Base-by-base conservation (phyloP, 2,888 invertebrate species). In the Empis livida region DNA sequence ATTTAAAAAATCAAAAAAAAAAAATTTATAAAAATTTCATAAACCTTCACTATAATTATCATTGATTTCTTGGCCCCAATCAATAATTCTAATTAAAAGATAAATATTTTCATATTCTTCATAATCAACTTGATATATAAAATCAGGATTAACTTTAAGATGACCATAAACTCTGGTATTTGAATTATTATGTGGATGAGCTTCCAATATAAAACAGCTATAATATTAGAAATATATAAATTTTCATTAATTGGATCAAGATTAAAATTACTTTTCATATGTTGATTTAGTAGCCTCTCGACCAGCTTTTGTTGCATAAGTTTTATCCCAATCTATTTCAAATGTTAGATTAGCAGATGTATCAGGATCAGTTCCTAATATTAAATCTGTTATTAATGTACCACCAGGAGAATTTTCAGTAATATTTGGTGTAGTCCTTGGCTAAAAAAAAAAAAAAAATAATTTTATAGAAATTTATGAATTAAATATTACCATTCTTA, bases 291-390 rank as follows among this genome's bases (percentile, higher is more conserved):
- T 44, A 10, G 56, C 55, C 38, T 53, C 53, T 43, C 53, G 56
- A 5, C 78, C 78, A 55, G 75, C 75, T 62, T 78, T 80, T 46
- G 71, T 75, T 5, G 77, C 79, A 54, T 73, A 75, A 0, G 76
- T 73, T 1, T 65, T 60, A 0, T 65, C 59, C 82, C 82, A 82
- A 52, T 77, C 65, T 37, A 82, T 80, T 41, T 67, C 65, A 55
- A 81, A 79, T 31, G 57, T 55, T 37, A 82, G 62, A 11, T 71
- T 55, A 0, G 80, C 77, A 1, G 72, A 72, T 5, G 75, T 74
- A 58, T 82, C 82, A 0, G 73, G 73, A 63, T 80, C 82, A 0
- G 67, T 72, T 2, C 75, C 82, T 5, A 59, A 64, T 50, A 80
- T 56, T 45, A 66, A 63, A 2, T 63, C 54, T 0, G 67, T 64